These are phyloP conservation scores for Trilocha varians DNA, from an alignment of 2,888 invertebrate genomes.

Conservation along the genomic window DNA sequence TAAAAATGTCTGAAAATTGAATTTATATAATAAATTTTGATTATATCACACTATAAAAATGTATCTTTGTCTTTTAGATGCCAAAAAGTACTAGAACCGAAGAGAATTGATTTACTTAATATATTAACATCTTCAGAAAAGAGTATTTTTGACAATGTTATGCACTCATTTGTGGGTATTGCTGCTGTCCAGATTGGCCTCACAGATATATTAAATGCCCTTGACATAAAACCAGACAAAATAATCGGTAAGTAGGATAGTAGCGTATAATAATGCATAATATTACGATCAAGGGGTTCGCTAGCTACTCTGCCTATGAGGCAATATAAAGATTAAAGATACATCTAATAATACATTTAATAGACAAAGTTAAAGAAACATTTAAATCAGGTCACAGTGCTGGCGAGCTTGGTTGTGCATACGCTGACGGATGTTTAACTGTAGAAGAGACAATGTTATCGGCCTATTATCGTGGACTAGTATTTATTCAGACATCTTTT, in stretches of 20 bases:
- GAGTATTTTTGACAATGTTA: conserved; percentile 61
- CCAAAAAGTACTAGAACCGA: background rate
- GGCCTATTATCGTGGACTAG: conserved; percentile 85
- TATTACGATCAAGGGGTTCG: too few relatives aligned
- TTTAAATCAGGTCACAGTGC: conserved; percentile 83
- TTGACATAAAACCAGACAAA: too few relatives aligned
- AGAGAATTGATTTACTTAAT: conserved; percentile 5
- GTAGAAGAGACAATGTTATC: conserved; percentile 85
- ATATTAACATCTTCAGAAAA: conserved; percentile 71
- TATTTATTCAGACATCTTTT: conserved; percentile 76
- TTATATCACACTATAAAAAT: too few relatives aligned
- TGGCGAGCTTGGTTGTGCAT: too few relatives aligned
- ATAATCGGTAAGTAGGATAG: conserved; percentile 16
- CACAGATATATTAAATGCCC: conserved; percentile 29
- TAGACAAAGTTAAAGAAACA: too few relatives aligned
- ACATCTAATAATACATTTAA: too few relatives aligned
- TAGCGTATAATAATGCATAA: conserved; percentile 37
- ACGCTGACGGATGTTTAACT: too few relatives aligned
- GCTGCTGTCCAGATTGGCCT: conserved; percentile 77
- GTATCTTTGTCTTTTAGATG: conserved; percentile 23
- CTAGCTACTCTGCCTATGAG: too few relatives aligned
- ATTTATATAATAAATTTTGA: background rate
- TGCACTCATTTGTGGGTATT: conserved; percentile 82
- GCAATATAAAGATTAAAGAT: too few relatives aligned
- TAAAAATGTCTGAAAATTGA: background rate